These are phyloP conservation scores for Camponotus pennsylvanicus DNA, from an alignment of 1,140 invertebrate species.

Conservation along the genomic window DNA sequence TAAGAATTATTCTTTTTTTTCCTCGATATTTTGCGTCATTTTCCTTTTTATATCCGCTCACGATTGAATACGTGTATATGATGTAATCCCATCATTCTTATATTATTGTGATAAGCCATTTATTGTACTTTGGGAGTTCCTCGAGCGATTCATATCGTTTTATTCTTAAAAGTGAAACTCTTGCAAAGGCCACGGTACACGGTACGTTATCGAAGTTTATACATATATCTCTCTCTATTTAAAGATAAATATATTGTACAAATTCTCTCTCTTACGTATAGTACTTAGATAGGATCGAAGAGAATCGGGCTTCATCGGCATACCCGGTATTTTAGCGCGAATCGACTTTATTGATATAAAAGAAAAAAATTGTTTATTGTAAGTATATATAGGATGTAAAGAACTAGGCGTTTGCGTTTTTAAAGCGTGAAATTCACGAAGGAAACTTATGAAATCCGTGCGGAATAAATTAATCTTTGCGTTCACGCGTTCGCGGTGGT, in stretches of 20 bases:
- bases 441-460: slow-evolving; percentile 7
- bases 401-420: slow-evolving; percentile 10
- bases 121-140: not conserved
- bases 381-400: slow-evolving; percentile 34
- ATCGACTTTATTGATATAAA: slow-evolving; percentile 38
- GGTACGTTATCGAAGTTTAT: slow-evolving; percentile 18
- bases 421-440: slow-evolving; percentile 21
- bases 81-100: not conserved
- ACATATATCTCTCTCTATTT: slow-evolving; percentile 31
- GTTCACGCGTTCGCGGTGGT: slow-evolving; percentile 4
- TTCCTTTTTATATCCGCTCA: not conserved
- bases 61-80: not conserved
- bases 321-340: slow-evolving; percentile 38
- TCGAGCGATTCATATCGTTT: slow-evolving; percentile 8
- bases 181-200: slow-evolving; percentile 11
- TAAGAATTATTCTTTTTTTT: not conserved
- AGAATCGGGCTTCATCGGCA: slow-evolving; percentile 43
- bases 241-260: slow-evolving; percentile 56
- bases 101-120: not conserved
- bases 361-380: slow-evolving; percentile 22
- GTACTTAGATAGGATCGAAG: slow-evolving; percentile 48
- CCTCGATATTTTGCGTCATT: not conserved
- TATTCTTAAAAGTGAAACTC: slow-evolving; percentile 23
- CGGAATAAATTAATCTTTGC: slow-evolving; percentile 23
- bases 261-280: slow-evolving; percentile 48